Conservation (phyloP, 2,113 vertebrate genomes). For the Lasiurus borealis region DNA sequence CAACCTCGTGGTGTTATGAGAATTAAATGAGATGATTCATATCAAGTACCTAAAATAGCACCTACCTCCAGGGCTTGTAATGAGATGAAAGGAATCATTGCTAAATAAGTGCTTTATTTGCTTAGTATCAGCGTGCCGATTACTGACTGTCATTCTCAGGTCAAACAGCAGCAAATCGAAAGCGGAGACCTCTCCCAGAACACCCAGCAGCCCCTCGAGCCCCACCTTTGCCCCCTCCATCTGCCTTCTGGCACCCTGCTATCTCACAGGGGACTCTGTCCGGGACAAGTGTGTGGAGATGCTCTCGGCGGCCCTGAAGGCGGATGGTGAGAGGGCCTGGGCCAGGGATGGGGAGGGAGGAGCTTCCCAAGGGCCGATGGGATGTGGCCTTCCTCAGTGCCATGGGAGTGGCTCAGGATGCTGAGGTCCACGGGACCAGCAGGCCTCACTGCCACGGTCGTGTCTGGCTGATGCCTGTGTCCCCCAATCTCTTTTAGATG, state of each 20-base stretch:
- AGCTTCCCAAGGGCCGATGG: background rate
- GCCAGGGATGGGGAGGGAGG: background rate
- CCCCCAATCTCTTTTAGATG: constrained; percentile 85
- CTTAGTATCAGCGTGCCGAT: background rate
- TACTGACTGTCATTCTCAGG: constrained; percentile 71
- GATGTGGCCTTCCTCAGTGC: background rate
- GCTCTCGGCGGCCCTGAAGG: constrained; percentile 92
- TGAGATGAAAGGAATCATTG: background rate
- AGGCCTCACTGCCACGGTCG: background rate
- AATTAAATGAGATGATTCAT: background rate
- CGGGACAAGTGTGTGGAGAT: constrained; percentile 98
- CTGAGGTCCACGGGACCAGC: fast-evolving
- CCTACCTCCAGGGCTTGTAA: background rate
- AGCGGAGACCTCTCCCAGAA: constrained; percentile 87
- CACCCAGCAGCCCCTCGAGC: constrained; percentile 91
- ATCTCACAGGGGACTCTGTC: constrained; percentile 93
- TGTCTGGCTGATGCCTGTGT: background rate
- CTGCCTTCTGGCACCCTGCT: constrained; percentile 88
- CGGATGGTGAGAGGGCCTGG: constrained; percentile 89
- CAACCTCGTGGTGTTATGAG: background rate
- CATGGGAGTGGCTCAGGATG: background rate
- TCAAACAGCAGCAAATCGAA: constrained; percentile 88
- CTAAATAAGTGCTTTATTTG: background rate
- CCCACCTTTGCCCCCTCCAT: constrained; percentile 86
- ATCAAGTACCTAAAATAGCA: background rate